Base-by-base conservation (phyloP, 2,113 vertebrate genomes). In the Plotosus lineatus region DNA sequence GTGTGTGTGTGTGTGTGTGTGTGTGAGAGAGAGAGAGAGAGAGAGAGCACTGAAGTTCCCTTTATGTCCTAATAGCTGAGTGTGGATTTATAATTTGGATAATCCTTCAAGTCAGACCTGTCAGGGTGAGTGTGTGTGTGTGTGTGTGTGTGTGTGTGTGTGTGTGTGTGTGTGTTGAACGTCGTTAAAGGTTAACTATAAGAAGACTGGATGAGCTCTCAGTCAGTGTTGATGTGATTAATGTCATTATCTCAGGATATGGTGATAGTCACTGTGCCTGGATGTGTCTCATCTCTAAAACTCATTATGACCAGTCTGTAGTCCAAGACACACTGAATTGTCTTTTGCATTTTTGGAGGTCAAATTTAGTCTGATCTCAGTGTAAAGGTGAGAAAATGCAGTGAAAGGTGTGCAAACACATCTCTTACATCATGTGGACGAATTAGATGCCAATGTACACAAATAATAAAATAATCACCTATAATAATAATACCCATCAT, bases 1-100 rank as follows among this genome's bases (percentile, higher is more conserved):
- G 38, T n/a, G 65, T 38, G 65, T 68, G 65, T 68, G 68, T 72
- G 69, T 72, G 69, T 72, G 69, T 48, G 44, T 31, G 44, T 72
- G 26, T 50, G 56, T 38, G 6, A 11, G 10, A 4, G 9, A 14
- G 9, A 73, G 46, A 74, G n/a, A n/a, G 6, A 11, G 10, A 4
- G 9, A 14, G 9, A 73, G 46, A 74, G n/a, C 61, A 40, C 36
- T 23, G 33, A 36, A 8, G 40, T n/a, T 46, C 11, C 40, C 40
- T 26, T 44, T 15, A 14, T 15, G 23, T 26, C 15, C 21, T 68
- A 14, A 46, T 7, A 40, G 44, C 19, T 2, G n/a, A 48, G 44
- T 50, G 3, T 17, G 15, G 69, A 72, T 72, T 72, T 48, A 21
- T 73, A 51, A 50, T 33, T 46, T 36, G 10, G 46, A 73, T 51